Conservation (phyloP, 2,888 invertebrate genomes). For the Rutpela maculata region DNA sequence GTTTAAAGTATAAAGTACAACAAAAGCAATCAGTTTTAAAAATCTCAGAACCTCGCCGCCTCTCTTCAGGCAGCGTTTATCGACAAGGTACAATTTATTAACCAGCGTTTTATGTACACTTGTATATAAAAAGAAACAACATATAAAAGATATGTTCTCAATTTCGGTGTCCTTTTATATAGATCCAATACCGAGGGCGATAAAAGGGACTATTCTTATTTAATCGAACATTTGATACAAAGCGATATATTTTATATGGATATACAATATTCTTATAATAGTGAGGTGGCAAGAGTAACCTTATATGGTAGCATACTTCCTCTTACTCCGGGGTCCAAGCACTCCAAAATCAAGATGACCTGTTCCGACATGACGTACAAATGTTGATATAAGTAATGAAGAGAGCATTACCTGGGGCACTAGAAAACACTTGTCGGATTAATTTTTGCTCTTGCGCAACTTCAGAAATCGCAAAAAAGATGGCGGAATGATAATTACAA, state of each 20-base stretch:
- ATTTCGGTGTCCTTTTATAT: conserved; percentile 1
- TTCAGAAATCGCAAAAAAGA: too few relatives aligned
- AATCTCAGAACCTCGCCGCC: neutral
- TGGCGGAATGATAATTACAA: too few relatives aligned
- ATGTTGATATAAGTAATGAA: too few relatives aligned
- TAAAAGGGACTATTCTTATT: neutral
- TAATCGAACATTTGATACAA: conserved; percentile 3
- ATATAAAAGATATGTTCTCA: neutral
- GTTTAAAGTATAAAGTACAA: neutral
- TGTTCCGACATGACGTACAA: too few relatives aligned
- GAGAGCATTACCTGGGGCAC: too few relatives aligned
- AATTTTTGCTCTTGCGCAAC: too few relatives aligned
- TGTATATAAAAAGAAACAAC: neutral
- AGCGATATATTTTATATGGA: neutral
- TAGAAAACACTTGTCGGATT: too few relatives aligned
- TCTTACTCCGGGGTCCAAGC: too few relatives aligned
- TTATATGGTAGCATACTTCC: too few relatives aligned
- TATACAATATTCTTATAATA: neutral
- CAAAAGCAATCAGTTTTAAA: neutral
- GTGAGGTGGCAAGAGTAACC: neutral
- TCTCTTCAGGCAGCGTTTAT: neutral
- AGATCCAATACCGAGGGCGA: neutral
- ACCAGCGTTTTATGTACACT: neutral
- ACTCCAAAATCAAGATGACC: too few relatives aligned
- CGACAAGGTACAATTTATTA: neutral